These are phyloP conservation scores for Teleopsis dalmanni DNA, from an alignment of 1,140 invertebrate genomes.

Conservation along the genomic window DNA sequence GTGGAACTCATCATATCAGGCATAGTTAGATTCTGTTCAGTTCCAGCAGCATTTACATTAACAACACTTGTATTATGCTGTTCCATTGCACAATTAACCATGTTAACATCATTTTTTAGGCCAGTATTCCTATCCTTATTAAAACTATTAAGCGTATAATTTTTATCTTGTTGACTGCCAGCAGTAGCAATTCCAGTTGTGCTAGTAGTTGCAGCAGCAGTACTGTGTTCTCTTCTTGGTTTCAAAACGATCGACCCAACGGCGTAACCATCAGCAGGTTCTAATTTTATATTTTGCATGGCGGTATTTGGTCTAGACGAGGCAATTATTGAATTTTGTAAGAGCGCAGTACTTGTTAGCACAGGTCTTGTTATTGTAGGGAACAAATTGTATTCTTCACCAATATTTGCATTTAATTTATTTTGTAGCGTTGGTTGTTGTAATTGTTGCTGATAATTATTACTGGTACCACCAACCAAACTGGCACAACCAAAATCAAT, in stretches of 20 bases:
- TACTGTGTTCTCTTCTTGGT: too few relatives aligned
- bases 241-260: too few relatives aligned
- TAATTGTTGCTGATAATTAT: too few relatives aligned
- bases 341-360: too few relatives aligned
- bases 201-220: not conserved
- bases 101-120: constrained; percentile 26
- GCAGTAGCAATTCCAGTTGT: too few relatives aligned
- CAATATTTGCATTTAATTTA: constrained; percentile 15
- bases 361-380: constrained; percentile 17
- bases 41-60: constrained; percentile 23
- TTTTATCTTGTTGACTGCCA: constrained; percentile 14
- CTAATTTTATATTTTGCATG: constrained; percentile 7
- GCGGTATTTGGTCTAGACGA: constrained; percentile 6
- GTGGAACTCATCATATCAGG: too few relatives aligned
- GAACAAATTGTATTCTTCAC: constrained; percentile 13
- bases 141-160: constrained; percentile 36
- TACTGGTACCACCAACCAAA: constrained; percentile 28
- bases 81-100: constrained; percentile 35
- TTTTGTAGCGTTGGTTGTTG: too few relatives aligned
- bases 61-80: constrained; percentile 4
- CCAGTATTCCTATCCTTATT: constrained; percentile 19
- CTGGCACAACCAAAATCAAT: too few relatives aligned
- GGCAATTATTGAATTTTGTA: too few relatives aligned
- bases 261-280: too few relatives aligned
- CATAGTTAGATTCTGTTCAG: constrained; percentile 41